Conservation (phyloP, 2,888 invertebrate species). For the Amorpha juglandis region DNA sequence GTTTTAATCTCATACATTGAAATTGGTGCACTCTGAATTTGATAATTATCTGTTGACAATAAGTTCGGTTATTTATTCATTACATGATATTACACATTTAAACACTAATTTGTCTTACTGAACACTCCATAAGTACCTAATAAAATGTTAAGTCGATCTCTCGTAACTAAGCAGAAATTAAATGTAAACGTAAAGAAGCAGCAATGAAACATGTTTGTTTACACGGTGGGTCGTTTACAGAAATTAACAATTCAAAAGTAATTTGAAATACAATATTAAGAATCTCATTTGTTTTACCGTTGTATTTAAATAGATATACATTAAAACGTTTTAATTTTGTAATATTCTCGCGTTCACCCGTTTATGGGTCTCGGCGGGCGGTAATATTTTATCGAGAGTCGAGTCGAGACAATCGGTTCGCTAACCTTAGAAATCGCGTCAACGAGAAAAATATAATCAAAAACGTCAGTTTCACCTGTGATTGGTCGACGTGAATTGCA, state of each 20-base stretch:
- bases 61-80: background rate
- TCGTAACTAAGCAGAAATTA: constrained; percentile 2
- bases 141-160: constrained; percentile 5
- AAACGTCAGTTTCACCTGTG: background rate
- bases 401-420: constrained; percentile 33
- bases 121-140: background rate
- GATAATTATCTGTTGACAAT: background rate
- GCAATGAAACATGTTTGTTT: constrained; percentile 29
- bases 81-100: too few relatives aligned
- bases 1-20: background rate
- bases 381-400: constrained; percentile 37
- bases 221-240: constrained; percentile 24
- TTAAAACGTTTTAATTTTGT: background rate
- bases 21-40: background rate
- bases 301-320: constrained; percentile 9
- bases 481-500: background rate
- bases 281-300: constrained; percentile 33
- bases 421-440: constrained; percentile 36
- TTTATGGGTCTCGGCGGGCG: constrained; percentile 32
- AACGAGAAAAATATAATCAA: constrained; percentile 7
- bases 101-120: background rate
- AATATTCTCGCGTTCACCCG: background rate
- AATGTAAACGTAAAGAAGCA: constrained; percentile 24
- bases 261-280: constrained; percentile 25
- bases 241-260: constrained; percentile 28